Evolutionary conservation across 2,888 invertebrate genomes (phyloP), one percentile per base, ranked within the genome.

Genomic region (Apamea sordens): DNA sequence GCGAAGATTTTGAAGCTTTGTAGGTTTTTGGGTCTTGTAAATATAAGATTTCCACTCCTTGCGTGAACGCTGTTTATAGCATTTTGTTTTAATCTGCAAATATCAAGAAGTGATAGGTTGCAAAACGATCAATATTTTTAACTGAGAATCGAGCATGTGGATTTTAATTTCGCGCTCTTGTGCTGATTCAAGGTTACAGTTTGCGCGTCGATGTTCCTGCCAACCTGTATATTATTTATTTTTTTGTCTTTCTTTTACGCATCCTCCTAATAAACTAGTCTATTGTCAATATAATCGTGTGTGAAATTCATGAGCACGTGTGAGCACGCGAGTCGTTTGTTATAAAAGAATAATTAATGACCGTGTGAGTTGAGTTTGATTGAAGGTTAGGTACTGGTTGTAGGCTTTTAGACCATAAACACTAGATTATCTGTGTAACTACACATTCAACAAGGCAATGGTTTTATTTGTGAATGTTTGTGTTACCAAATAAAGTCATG

Each of bases 261-360:
- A 56, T 70, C 24, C 1, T 36, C 11, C 6, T 36, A 24, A 10
- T 32, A 69, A 32, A 63, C 13, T 61, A 32, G n/a, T 21, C 61
- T 65, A 88, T 90, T 81, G 73, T 77, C 74, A 83, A 53, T 75
- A 86, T 44, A 84, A 74, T 87, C 87, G 84, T 85, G 90, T 91
- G 89, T 91, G 79, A 91, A 92, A 92, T 92, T 90, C 87, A 73
- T 77, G 77, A 77, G 79, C 89, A 89, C 87, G 87, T 83, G 56
- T 79, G 63, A 50, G 64, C 24, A 53, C 56, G 61, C 44, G 63
- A 79, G 80, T 68, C 59, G 53, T 83, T 85, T 73, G 76, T 79
- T 80, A 77, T 63, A 77, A 82, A 78, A 76, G n/a, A 82, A 68
- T 85, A 79, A 90, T 83, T 79, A 80, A 84, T 87, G 47, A 56